phyloP scores from a whole-genome alignment of 2,888 invertebrate species.

The Noctua pronuba region DNA sequence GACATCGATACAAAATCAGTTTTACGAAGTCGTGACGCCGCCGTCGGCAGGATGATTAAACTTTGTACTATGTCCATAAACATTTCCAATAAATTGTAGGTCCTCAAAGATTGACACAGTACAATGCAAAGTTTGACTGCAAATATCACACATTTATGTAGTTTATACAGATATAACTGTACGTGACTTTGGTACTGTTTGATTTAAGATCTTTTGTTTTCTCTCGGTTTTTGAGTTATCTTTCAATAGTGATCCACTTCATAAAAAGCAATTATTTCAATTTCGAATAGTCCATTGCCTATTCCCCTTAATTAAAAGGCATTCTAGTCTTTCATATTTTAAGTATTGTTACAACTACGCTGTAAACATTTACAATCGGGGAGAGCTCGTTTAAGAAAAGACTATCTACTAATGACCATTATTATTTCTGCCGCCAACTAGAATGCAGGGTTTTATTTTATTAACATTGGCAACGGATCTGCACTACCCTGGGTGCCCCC shows the following conservation, averaged over 20 bases:
- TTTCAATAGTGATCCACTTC: not conserved
- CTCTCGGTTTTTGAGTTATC: not conserved
- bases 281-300: not conserved
- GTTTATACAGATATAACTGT: conserved; percentile 20
- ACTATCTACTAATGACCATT: not conserved
- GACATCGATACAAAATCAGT: not conserved
- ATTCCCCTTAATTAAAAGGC: not conserved
- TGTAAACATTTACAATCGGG: not conserved
- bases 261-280: conserved; percentile 2
- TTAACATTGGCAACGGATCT: not conserved
- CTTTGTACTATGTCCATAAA: not conserved
- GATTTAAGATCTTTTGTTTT: conserved; percentile 9
- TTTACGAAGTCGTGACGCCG: conserved; percentile 7
- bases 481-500: not conserved
- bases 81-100: conserved; percentile 24
- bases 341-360: not conserved
- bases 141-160: conserved; percentile 52
- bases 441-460: not conserved
- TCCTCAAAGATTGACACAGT: conserved; percentile 33
- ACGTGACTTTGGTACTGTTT: conserved; percentile 41
- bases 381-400: not conserved
- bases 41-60: conserved; percentile 5
- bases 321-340: not conserved
- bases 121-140: conserved; percentile 26
- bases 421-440: not conserved